These are phyloP conservation scores for Ephialtes manifestator DNA, from an alignment of 2,888 invertebrate genomes.

Conservation along the genomic window DNA sequence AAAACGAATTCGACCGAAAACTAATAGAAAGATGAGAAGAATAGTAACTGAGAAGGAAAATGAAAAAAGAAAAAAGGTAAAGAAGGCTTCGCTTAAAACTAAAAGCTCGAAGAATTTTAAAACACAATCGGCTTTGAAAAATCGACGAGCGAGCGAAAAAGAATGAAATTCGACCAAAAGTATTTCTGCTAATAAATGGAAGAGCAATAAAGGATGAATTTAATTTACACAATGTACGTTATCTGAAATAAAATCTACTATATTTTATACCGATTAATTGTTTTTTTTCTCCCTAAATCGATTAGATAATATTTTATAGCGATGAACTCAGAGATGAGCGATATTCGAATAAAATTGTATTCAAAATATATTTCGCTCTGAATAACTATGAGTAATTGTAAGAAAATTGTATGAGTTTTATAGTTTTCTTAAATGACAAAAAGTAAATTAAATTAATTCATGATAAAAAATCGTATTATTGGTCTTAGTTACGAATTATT, in stretches of 20 bases:
- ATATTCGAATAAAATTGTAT: too few species aligned
- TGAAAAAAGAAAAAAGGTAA: not conserved
- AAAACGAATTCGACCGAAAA: not conserved
- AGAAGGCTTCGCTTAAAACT: not conserved
- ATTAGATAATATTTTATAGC: too few species aligned
- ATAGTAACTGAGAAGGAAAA: slow-evolving; percentile 28
- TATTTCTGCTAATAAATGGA: not conserved
- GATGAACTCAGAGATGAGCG: too few species aligned
- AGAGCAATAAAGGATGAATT: not conserved
- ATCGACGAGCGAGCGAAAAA: slow-evolving; percentile 4
- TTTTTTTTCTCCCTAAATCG: not conserved
- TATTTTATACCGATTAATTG: not conserved
- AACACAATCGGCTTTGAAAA: not conserved
- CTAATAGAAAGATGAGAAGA: not conserved
- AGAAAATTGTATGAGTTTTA: too few species aligned
- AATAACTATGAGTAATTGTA: too few species aligned
- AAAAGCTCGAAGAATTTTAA: slow-evolving; percentile 1
- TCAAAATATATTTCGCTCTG: too few species aligned
- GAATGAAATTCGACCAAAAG: not conserved
- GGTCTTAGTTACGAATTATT: too few species aligned
- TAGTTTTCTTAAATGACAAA: too few species aligned
- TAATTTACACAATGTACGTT: not conserved
- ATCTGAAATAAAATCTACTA: not conserved
- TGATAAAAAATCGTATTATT: too few species aligned
- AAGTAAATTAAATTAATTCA: too few species aligned